These are phyloP conservation scores for Sarcoramphus papa DNA, from an alignment of 2,797 vertebrate species.

Conservation along the genomic window DNA sequence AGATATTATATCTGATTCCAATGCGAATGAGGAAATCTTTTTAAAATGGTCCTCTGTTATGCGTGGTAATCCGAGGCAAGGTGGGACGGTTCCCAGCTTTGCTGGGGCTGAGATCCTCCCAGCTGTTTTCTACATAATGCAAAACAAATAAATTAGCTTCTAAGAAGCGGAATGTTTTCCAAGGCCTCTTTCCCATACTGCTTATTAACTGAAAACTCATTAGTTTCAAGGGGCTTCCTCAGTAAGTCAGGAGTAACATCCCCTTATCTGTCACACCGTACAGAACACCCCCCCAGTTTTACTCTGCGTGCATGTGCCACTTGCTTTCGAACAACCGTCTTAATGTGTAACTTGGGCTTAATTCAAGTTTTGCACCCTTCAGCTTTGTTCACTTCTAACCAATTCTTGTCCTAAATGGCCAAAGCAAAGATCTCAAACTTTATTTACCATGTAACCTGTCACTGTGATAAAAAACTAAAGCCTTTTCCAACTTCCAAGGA, in stretches of 20 bases:
- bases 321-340: neutral
- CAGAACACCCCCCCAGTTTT: neutral
- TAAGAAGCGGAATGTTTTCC: neutral
- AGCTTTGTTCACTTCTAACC: slow-evolving; percentile 28
- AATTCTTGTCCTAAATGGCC: neutral
- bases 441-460: slow-evolving; percentile 46
- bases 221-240: neutral
- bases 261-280: rapidly evolving
- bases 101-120: neutral
- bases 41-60: neutral
- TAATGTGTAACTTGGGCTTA: neutral
- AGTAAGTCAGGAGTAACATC: neutral
- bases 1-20: neutral
- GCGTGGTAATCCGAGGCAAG: neutral
- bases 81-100: neutral
- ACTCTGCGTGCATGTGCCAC: neutral
- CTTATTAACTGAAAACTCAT: neutral
- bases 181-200: neutral
- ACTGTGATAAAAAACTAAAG: slow-evolving; percentile 21
- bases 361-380: slow-evolving; percentile 11
- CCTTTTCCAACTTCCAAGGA: slow-evolving; percentile 15
- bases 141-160: neutral
- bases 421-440: slow-evolving; percentile 43
- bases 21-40: neutral
- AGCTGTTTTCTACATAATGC: rapidly evolving